Evolutionary conservation across 2,888 invertebrate species (phyloP), one percentile per base, ranked within the genome.

Genomic region (Parnassius orleans): DNA sequence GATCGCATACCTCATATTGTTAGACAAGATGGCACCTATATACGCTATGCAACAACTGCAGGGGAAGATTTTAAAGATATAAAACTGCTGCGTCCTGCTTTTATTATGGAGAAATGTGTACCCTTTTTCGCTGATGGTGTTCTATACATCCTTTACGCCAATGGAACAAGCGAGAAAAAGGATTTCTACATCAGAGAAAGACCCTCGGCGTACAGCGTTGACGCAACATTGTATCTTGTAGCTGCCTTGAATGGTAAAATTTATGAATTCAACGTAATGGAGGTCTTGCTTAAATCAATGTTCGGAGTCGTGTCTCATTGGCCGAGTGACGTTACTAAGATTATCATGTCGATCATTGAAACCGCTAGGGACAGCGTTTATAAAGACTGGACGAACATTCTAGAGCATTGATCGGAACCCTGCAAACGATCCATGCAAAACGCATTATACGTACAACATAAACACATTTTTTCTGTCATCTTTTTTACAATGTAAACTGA

Each of bases 241-340:
- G 80, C 80, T 1, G 86, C 87, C 1, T 51, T 83, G 3, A 69
- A 87, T 66, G 87, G 87, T 0, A 86, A 81, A 60, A 83, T 87
- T 61, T 87, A 83, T 60, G 87, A 87, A 56, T 85, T 83, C 65
- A 86, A 87, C 71, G 79, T 87, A 0, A 83, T 87, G 81, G 87
- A 87, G 24, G 73, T 81, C 0, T 53, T 87, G 9, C 57, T 85
- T 1, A 76, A 78, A 15, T 84, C 86, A 1, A 83, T 87, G 81
- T 87, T 85, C 65, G 78, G 81, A 0, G 65, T 75, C 0, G 57
- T 70, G 0, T 63, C 69, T 0, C 69, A 73, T 2, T 77, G 75
- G 74, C 77, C 81, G 0, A 74, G 64, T 51, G 81, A 84, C 69
- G 67, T 86, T 0, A 78, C 75, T 0, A 81, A 79, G 61, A 78